Evolutionary conservation across 1,140 invertebrate species (phyloP), one percentile per base, ranked within the genome.

Genomic region (Leptopilina clavipes): DNA sequence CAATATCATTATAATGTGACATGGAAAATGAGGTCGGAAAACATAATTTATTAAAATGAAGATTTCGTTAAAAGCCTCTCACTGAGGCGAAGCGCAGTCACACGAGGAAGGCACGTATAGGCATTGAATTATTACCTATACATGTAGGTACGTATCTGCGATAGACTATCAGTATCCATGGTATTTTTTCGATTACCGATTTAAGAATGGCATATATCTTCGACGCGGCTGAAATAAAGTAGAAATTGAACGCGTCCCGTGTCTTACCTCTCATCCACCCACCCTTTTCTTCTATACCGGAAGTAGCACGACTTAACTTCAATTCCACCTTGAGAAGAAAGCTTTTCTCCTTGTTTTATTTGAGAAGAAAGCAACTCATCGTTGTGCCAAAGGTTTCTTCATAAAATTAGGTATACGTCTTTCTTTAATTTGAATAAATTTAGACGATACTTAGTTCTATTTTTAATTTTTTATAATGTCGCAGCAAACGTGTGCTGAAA

Each of bases 111-210:
- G 79, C 82, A 40, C 37, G 37, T 40, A 40, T 40, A 31, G 25
- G 25, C 0, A 40, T 40, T 40, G 37, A 40, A 3, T 3, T 40
- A 5, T 31, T 31, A 31, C 25, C 25, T 31, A n/a, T n/a, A n/a
- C n/a, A n/a, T n/a, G 25, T 44, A 44, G 59, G 25, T 22, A 65
- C n/a, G n/a, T n/a, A n/a, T n/a, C n/a, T n/a, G 59, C 8, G 37
- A 52, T 52, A 52, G 14, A 52, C 70, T 70, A 65, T 43, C 11
- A 56, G 43, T 44, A 56, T 73, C 52, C 25, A 72, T 59, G 44
- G 74, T 75, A 56, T 81, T 73, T 72, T 80, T 80, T 79, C 75
- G 75, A 80, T 84, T 84, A 83, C 83, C 65, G 82, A 83, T 83
- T 75, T n/a, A 17, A 59, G 18, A 22, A 37, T 31, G 14, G 59